Base-by-base conservation (phyloP, 2,797 vertebrate genomes). In the Vultur gryphus region DNA sequence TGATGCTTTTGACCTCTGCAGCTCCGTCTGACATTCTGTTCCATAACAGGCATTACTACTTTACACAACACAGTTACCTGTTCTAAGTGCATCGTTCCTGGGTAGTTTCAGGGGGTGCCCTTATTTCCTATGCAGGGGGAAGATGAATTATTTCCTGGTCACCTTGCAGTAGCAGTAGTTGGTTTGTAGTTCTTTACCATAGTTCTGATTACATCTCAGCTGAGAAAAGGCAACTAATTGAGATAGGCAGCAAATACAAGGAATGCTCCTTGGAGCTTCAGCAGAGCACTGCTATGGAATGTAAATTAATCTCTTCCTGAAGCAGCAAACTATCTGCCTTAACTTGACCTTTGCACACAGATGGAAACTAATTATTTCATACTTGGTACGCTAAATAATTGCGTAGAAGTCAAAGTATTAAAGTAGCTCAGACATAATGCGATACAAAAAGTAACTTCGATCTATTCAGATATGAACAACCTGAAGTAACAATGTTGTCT, bases 41-140 rank as follows among this genome's bases (percentile, higher is more conserved):
- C 62, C 10, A 0, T n/a, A 13, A 21, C 8, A 19, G 46, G 13
- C 59, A 15, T 37, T 24, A 8, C 14, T n/a, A 2, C 14, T 64
- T n/a, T 0, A 13, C n/a, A 1, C 57, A 52, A 2, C 24, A 14
- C 14, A 4, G 28, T 58, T 35, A 31, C n/a, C 33, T 28, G 31
- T n/a, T 37, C 13, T 13, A 39, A 57, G 4, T 15, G 24, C 14
- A 11, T 35, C 4, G 0, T 31, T 46, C 13, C 39, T 35, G 43
- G 35, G 3, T 44, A 13, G 16, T 43, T 48, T 17, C 19, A 5
- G 39, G 20, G 44, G 31, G 26, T 31, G 44, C 35, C 29, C 6
- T 7, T 33, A 0, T 48, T 49, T 16, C 39, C 37, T 33, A 3
- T 23, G 31, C 23, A 24, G 37, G 37, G 39, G 28, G 23, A 35